phyloP scores from a whole-genome alignment of 2,888 invertebrate genomes.

The Ichneumon xanthorius region DNA sequence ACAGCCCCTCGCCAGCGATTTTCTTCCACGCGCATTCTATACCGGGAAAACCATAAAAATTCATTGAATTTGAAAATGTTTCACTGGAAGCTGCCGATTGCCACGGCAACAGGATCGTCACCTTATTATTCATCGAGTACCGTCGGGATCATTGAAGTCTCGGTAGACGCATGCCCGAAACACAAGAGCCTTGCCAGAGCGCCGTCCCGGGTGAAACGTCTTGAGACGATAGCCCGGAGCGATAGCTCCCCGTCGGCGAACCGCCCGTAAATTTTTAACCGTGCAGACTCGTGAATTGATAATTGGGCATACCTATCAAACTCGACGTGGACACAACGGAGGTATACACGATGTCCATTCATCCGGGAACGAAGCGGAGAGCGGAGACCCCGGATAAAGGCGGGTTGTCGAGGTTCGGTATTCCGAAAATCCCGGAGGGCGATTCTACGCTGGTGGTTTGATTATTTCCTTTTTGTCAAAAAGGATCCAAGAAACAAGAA shows the following conservation, averaged over 20 bases:
- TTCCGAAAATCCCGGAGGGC: neutral
- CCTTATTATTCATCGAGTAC: conserved; percentile 7
- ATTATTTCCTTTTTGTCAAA: neutral
- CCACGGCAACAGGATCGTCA: neutral
- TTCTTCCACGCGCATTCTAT: neutral
- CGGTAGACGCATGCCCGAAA: conserved; percentile 3
- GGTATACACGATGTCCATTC: conserved; percentile 13
- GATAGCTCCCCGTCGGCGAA: conserved; percentile 11
- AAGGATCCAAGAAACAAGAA: neutral
- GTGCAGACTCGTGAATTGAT: conserved; percentile 66
- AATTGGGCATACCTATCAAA: conserved; percentile 46
- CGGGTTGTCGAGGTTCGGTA: conserved; percentile 28
- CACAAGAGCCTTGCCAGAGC: conserved; percentile 4
- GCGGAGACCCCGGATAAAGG: neutral
- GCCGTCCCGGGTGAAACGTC: conserved; percentile 30
- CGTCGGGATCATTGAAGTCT: conserved; percentile 7
- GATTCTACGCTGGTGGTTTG: conserved; percentile 6
- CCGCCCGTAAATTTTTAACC: conserved; percentile 66
- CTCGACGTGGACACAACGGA: neutral
- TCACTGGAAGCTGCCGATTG: neutral
- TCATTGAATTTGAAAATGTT: conserved; percentile 8
- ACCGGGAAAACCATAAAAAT: neutral
- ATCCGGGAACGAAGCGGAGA: neutral
- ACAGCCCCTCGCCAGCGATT: too few species aligned
- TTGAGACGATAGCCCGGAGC: conserved; percentile 41